Percentiles rank a stretch among this genome's conserved stretches.
Conservation (phyloP, 2,888 invertebrate species). For the Anarsia innoxiella region DNA sequence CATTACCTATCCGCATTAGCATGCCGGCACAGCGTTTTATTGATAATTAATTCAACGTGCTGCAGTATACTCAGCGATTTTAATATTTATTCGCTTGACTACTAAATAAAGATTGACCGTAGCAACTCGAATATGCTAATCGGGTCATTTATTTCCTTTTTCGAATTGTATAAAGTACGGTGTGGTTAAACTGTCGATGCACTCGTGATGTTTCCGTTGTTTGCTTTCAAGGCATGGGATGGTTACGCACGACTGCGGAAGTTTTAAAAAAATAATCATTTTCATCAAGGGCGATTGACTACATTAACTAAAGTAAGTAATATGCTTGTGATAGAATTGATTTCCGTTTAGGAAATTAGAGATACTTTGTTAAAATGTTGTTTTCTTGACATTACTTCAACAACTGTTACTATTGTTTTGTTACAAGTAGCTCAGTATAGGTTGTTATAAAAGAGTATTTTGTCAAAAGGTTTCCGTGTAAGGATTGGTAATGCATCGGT, state of each 20-base stretch:
- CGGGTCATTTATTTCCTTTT: conserved; percentile 53
- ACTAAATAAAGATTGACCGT: conserved; percentile 50
- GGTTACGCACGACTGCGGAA: conserved; percentile 59
- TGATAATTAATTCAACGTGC: conserved; percentile 44
- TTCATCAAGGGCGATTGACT: conserved; percentile 42
- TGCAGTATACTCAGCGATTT: conserved; percentile 29
- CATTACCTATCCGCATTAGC: conserved; percentile 26
- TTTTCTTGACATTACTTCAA: no score
- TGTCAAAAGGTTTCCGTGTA: conserved; percentile 61
- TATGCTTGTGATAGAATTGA: no score
- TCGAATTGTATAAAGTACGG: conserved; percentile 32
- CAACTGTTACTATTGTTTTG: no score
- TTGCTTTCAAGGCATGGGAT: conserved; percentile 20
- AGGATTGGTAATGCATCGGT: conserved; percentile 63
- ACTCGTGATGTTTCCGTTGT: conserved; percentile 36
- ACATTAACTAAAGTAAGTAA: no score
- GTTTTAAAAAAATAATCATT: conserved; percentile 42
- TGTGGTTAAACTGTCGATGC: conserved; percentile 31
- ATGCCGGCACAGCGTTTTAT: conserved; percentile 42
- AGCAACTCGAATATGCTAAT: conserved; percentile 54
- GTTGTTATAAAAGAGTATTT: no score
- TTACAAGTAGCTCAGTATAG: conserved; percentile 67
- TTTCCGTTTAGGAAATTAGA: no score
- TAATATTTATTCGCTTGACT: conserved; percentile 34
- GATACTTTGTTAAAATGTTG: no score